Evolutionary conservation across 2,888 invertebrate species (phyloP).

Genomic region (Litoditis marina): DNA sequence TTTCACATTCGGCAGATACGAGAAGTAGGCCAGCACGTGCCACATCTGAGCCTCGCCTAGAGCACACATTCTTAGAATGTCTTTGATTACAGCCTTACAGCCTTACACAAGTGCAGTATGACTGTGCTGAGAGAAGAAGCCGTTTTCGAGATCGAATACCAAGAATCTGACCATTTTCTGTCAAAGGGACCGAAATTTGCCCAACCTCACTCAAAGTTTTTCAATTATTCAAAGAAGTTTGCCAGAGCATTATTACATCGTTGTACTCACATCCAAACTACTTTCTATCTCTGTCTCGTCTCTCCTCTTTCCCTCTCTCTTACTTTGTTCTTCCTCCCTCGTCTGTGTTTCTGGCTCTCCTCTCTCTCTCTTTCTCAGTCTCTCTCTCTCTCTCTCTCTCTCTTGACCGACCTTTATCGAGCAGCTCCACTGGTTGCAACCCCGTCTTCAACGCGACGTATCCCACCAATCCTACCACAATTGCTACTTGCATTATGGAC

Average conservation of each 20-base stretch:
- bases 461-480: constrained; percentile 52
- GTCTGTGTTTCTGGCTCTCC: no score
- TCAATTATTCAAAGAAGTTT: no score
- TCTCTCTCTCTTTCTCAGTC: no score
- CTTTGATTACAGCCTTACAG: not conserved
- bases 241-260: no score
- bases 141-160: not conserved
- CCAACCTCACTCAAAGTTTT: no score
- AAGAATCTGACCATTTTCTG: no score
- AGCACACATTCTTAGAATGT: not conserved
- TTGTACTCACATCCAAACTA: no score
- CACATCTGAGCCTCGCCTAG: constrained; percentile 56
- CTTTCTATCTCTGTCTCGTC: no score
- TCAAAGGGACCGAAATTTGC: no score
- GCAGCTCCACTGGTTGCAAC: constrained; percentile 43
- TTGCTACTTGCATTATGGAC: constrained; percentile 40
- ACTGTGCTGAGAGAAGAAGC: not conserved
- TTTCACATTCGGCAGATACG: constrained; percentile 48
- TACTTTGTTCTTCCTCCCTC: no score
- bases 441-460: constrained; percentile 48
- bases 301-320: no score
- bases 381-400: no score
- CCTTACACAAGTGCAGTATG: constrained; percentile 3
- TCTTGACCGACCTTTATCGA: constrained; percentile 53
- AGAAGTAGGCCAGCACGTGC: constrained; percentile 54